Percentiles rank a stretch among this genome's conserved stretches.
phyloP scores from a whole-genome alignment of 2,113 vertebrate species.

The Centropus bengalensis region DNA sequence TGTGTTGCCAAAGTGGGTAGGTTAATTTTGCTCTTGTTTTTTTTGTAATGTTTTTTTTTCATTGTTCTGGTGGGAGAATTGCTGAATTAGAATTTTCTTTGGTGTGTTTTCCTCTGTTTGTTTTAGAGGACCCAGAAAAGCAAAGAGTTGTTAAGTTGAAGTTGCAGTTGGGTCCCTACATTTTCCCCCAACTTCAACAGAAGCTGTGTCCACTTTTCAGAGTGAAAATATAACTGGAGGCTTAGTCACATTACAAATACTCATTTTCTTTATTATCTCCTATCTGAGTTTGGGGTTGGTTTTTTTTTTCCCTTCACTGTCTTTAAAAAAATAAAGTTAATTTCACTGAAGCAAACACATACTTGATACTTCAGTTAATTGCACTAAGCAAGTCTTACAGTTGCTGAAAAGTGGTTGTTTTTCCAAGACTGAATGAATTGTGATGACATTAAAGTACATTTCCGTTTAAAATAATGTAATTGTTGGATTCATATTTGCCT shows the following conservation, averaged over 20 bases:
- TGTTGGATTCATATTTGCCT: neutral
- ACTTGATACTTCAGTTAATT: neutral
- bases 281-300: neutral
- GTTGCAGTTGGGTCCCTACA: neutral
- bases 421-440: neutral
- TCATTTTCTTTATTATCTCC: neutral
- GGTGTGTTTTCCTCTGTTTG: neutral
- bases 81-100: neutral
- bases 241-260: neutral
- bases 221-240: neutral
- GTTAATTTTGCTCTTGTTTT: neutral
- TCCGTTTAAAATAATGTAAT: neutral
- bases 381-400: neutral
- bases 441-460: neutral
- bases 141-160: neutral
- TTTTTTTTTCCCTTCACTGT: neutral
- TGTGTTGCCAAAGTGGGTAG: neutral
- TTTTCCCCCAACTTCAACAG: neutral
- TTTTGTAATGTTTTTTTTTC: neutral
- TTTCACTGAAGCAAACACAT: neutral
- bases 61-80: neutral
- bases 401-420: neutral
- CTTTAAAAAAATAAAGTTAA: neutral
- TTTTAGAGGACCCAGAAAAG: neutral
- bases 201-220: neutral